These are phyloP conservation scores for Reinhardtius hippoglossoides DNA, from an alignment of 2,113 vertebrate genomes.

Conservation along the genomic window DNA sequence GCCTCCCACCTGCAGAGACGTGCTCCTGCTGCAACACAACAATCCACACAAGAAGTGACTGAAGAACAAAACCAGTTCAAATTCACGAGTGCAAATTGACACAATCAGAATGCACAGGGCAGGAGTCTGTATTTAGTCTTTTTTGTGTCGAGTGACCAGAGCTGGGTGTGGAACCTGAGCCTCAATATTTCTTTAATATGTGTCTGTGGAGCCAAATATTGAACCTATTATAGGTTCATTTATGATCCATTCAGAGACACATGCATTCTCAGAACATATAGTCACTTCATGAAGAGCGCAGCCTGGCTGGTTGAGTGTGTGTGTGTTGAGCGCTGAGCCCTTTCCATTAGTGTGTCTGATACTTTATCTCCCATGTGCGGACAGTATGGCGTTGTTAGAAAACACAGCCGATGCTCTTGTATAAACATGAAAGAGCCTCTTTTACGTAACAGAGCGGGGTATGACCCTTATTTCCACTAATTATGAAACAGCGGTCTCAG, in stretches of 20 bases:
- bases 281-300: background rate
- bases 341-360: slow-evolving; percentile 19
- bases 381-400: slow-evolving; percentile 39
- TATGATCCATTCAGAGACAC: background rate
- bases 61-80: background rate
- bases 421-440: slow-evolving; percentile 57
- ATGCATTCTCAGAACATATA: background rate
- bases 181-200: background rate
- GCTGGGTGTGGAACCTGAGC: background rate
- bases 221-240: background rate
- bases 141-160: background rate
- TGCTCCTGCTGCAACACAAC: slow-evolving; percentile 11
- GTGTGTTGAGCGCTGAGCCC: background rate
- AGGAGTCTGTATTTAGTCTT: background rate
- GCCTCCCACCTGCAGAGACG: slow-evolving; percentile 64
- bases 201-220: background rate
- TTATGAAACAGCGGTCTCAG: slow-evolving; percentile 43
- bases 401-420: slow-evolving; percentile 33
- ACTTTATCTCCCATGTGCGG: slow-evolving; percentile 43
- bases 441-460: slow-evolving; percentile 38
- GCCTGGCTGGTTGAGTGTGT: background rate
- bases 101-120: background rate
- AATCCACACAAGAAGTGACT: slow-evolving; percentile 3
- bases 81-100: background rate
- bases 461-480: slow-evolving; percentile 56